phyloP scores from a whole-genome alignment of 2,113 vertebrate genomes.

The Accipiter cooperii region DNA sequence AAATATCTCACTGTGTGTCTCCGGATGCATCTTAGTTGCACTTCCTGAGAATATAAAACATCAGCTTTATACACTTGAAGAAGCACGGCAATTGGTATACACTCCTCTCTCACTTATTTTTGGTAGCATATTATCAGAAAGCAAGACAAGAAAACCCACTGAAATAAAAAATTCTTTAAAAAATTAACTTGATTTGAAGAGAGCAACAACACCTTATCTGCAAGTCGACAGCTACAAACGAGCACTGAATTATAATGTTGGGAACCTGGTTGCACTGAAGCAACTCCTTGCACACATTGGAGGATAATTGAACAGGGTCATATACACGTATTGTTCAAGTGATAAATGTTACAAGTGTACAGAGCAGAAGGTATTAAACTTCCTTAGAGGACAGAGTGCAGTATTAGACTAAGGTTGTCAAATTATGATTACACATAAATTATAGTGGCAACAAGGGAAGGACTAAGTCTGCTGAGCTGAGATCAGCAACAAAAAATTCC shows the following conservation, averaged over 20 bases:
- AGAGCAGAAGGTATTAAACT: conserved; percentile 17
- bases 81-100: background rate
- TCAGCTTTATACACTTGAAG: background rate
- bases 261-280: background rate
- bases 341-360: background rate
- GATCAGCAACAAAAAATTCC: conserved; percentile 41
- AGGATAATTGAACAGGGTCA: background rate
- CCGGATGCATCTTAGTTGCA: background rate
- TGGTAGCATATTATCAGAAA: background rate
- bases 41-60: background rate
- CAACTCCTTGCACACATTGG: background rate
- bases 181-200: background rate
- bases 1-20: background rate
- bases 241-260: background rate
- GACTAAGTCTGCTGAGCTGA: conserved; percentile 10
- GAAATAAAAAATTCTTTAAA: background rate
- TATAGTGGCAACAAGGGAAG: conserved; percentile 29
- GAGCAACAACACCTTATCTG: background rate
- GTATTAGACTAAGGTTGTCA: conserved; percentile 19
- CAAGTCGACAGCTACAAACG: background rate
- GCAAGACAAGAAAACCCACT: background rate
- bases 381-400: conserved; percentile 11
- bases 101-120: background rate
- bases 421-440: conserved; percentile 47
- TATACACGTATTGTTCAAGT: background rate